Conservation (phyloP, 2,113 vertebrate genomes). For the Lepus americanus region DNA sequence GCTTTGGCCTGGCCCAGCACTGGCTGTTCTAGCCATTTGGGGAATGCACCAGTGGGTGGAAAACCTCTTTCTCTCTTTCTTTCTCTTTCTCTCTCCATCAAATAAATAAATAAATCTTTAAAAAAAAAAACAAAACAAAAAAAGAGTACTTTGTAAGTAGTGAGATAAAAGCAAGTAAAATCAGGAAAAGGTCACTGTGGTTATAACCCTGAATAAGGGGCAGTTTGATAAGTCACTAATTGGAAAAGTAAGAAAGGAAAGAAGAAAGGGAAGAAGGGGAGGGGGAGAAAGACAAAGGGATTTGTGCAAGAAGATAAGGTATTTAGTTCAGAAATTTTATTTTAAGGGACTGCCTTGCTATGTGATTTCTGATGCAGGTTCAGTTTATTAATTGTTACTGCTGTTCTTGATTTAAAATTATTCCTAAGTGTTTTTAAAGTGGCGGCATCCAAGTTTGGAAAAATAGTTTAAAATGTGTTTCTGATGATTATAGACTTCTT, state of each 20-base stretch:
- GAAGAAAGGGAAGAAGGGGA: background rate
- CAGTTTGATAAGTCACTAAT: conserved; percentile 13
- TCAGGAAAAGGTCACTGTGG: background rate
- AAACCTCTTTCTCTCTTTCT: too few species aligned
- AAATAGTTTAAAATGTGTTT: conserved; percentile 51
- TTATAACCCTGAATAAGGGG: background rate
- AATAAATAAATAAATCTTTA: background rate
- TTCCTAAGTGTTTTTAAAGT: conserved; percentile 40
- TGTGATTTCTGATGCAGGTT: conserved; percentile 5
- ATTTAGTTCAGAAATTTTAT: background rate
- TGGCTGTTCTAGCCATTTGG: too few species aligned
- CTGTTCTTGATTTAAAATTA: conserved; percentile 25
- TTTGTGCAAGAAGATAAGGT: background rate
- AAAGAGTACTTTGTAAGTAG: background rate
- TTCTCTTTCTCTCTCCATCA: background rate
- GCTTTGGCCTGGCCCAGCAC: too few species aligned
- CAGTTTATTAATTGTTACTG: background rate
- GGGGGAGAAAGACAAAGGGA: background rate
- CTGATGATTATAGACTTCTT: conserved; percentile 14
- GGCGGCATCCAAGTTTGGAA: background rate
- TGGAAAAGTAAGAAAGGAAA: background rate
- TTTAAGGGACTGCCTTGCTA: background rate
- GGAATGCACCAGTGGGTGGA: too few species aligned
- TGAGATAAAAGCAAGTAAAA: background rate
- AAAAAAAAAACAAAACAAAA: too few species aligned